Evolutionary conservation across 2,888 invertebrate species (phyloP).

Genomic region (Baronia brevicornis): DNA sequence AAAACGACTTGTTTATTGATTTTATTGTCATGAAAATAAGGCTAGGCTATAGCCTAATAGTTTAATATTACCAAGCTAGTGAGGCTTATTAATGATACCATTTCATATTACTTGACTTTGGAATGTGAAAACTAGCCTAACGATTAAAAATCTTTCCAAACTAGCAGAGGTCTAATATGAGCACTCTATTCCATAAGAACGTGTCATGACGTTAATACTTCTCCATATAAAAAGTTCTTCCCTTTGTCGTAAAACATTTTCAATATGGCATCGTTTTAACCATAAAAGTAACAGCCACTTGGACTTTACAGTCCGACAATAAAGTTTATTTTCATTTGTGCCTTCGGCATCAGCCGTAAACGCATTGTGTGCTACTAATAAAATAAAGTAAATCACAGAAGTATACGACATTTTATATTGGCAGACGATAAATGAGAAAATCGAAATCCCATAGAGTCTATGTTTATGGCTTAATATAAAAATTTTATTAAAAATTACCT

Average conservation of each 20-base stretch:
- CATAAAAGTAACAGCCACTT: slow-evolving; percentile 44
- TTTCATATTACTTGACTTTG: too few relatives aligned
- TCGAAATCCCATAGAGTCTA: too few relatives aligned
- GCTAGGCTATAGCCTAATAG: too few relatives aligned
- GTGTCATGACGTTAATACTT: background rate
- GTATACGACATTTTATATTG: slow-evolving; percentile 21
- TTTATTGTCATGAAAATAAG: too few relatives aligned
- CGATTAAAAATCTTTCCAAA: too few relatives aligned
- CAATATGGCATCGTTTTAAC: slow-evolving; percentile 26
- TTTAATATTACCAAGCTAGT: too few relatives aligned
- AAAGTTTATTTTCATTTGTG: slow-evolving; percentile 43
- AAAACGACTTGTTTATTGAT: too few relatives aligned
- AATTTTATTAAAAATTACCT: too few relatives aligned
- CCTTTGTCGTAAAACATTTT: slow-evolving; percentile 17
- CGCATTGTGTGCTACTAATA: slow-evolving; percentile 29
- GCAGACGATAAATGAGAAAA: too few relatives aligned
- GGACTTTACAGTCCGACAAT: slow-evolving; percentile 35
- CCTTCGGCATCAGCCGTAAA: slow-evolving; percentile 23
- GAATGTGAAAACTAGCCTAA: too few relatives aligned
- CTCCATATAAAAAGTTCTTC: slow-evolving; percentile 9
- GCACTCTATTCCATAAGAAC: background rate
- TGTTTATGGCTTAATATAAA: too few relatives aligned
- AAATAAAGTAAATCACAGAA: slow-evolving; percentile 32
- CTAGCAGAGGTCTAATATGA: background rate
- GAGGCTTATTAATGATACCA: too few relatives aligned